phyloP scores from a whole-genome alignment of 2,113 vertebrate genomes.

The Morone chrysops region DNA sequence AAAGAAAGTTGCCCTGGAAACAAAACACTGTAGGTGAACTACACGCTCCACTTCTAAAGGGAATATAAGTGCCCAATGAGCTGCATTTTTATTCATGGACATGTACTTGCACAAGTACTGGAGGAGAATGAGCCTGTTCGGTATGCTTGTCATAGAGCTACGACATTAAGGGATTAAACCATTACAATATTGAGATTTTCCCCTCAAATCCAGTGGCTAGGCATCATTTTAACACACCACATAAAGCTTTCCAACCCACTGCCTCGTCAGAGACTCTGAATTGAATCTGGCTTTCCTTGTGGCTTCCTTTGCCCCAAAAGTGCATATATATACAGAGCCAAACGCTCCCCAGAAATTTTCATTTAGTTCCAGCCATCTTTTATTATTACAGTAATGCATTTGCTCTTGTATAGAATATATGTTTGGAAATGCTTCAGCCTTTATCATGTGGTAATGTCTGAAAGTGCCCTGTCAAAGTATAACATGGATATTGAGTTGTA shows the following conservation, averaged over 20 bases:
- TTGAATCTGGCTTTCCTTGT: conserved; percentile 15
- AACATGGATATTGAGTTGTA: conserved; percentile 3
- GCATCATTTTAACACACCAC: conserved; percentile 32
- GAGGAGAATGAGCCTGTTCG: conserved; percentile 12
- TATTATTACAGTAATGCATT: conserved; percentile 23
- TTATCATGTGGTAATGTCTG: neutral
- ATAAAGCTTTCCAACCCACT: conserved; percentile 10
- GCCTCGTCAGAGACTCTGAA: conserved; percentile 16
- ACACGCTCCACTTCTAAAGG: conserved; percentile 6
- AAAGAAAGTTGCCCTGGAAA: conserved; percentile 53
- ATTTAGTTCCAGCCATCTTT: conserved; percentile 34
- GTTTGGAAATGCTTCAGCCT: neutral
- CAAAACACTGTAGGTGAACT: conserved; percentile 1
- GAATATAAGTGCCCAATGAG: neutral
- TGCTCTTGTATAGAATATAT: neutral
- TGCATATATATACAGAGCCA: neutral
- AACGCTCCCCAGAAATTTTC: conserved; percentile 17
- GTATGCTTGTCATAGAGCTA: conserved; percentile 35
- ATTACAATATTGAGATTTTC: conserved; percentile 42
- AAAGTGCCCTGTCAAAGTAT: conserved; percentile 1
- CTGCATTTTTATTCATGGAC: conserved; percentile 39
- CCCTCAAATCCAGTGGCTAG: conserved; percentile 14
- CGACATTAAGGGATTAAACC: conserved; percentile 48
- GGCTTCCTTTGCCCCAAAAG: neutral
- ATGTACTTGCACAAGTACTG: neutral